Percentiles rank a stretch among this genome's conserved stretches.
These are phyloP conservation scores for Holacanthella duospinosa DNA, from an alignment of 2,888 invertebrate species.

Conservation along the genomic window DNA sequence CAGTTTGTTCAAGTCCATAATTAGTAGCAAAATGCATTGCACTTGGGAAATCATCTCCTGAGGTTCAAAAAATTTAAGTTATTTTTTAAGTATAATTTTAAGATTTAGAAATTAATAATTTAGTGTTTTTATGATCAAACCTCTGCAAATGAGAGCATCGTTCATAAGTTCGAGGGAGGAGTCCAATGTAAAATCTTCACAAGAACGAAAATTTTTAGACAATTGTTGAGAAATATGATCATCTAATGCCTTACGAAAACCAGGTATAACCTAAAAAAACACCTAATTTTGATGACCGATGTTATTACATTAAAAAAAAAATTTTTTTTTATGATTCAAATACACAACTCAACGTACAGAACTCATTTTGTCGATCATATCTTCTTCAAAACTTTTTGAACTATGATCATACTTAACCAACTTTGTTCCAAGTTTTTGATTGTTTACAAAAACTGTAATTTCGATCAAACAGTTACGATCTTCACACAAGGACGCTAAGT, in stretches of 20 bases:
- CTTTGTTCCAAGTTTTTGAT: constrained; percentile 31
- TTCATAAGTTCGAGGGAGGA: constrained; percentile 33
- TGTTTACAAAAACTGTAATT: constrained; percentile 27
- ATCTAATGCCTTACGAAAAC: constrained; percentile 28
- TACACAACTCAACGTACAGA: constrained; percentile 16
- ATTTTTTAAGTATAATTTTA: background rate
- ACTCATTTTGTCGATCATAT: constrained; percentile 31
- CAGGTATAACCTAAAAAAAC: constrained; percentile 25
- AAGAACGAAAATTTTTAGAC: constrained; percentile 24
- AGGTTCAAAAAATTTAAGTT: background rate
- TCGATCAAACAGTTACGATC: constrained; percentile 30
- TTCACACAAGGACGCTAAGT: constrained; percentile 25
- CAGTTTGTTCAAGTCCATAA: constrained; percentile 32
- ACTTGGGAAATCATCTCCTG: constrained; percentile 31
- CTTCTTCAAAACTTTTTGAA: constrained; percentile 21
- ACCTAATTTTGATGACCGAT: background rate
- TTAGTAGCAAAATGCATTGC: constrained; percentile 35
- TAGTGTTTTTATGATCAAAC: background rate
- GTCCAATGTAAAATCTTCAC: constrained; percentile 29
- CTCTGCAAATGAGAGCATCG: constrained; percentile 29
- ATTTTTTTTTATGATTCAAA: background rate
- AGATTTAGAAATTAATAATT: background rate
- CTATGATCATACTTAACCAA: constrained; percentile 30
- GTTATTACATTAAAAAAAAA: too few species aligned
- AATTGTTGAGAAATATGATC: constrained; percentile 27